Conservation (phyloP, 2,113 vertebrate genomes). For the Pimephales promelas region DNA sequence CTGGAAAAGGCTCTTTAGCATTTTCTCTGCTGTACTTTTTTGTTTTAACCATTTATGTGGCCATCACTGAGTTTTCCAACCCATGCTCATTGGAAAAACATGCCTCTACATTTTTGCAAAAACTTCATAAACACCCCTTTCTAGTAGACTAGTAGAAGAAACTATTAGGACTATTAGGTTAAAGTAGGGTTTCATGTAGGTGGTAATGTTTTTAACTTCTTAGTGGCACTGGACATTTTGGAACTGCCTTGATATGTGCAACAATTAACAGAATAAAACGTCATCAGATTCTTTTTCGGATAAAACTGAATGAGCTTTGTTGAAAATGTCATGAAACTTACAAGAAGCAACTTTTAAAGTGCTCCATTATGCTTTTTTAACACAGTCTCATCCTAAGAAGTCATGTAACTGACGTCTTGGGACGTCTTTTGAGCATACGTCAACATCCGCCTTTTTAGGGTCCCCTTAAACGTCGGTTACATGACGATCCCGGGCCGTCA, state of each 20-base stretch:
- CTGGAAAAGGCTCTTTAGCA: conserved; percentile 21
- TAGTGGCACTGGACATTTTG: neutral
- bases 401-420: no score
- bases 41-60: neutral
- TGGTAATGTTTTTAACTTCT: neutral
- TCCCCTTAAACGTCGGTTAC: no score
- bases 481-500: no score
- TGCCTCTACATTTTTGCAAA: neutral
- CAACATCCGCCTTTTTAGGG: no score
- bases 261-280: neutral
- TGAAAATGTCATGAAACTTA: neutral
- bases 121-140: neutral
- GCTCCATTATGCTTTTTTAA: no score
- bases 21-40: conserved; percentile 56
- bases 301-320: neutral
- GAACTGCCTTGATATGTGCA: neutral
- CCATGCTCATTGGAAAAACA: neutral
- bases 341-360: neutral
- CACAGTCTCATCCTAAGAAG: no score
- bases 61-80: conserved; percentile 60
- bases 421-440: no score
- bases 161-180: neutral
- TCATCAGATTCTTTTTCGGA: neutral
- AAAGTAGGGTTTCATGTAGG: neutral
- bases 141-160: no score